Evolutionary conservation across 2,888 invertebrate genomes (phyloP), one percentile per base, ranked within the genome.

Genomic region (Hesperia comma): DNA sequence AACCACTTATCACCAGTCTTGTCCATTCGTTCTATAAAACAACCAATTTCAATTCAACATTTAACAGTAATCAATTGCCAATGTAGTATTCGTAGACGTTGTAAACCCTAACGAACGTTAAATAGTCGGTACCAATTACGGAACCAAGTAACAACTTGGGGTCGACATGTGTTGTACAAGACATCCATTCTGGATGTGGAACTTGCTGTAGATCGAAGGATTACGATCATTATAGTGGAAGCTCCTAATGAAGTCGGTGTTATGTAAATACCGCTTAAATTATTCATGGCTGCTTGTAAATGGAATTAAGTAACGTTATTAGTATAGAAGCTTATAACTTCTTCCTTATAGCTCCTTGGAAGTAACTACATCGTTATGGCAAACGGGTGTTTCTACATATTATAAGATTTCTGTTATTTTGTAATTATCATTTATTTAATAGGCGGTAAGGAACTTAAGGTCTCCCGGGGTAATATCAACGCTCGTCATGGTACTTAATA

Each of bases 261-360:
- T 63, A 63, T 63, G 56, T 49, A 63, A 63, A 63, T 63, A 63
- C 51, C 15, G 56, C 49, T 57, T 57, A 63, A 63, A 57, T 46
- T 63, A 63, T 63, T 63, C 57, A 63, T 57, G 49, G 63, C 49
- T 37, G 37, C 57, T 62, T 63, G 63, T 51, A 57, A 57, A 63
- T 63, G 63, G 57, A 57, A 57, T 63, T 57, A 51, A 57, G 49
- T 21, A 57, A 63, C 63, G 63, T 40, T 56, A 57, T 57, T 40
- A 56, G 56, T 63, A 56, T 63, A 63, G 26, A 57, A 46, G 33
- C n/a, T 56, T 63, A 37, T 56, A 26, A 5, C 26, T 26, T 4
- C 26, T 5, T 26, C 15, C n/a, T n/a, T n/a, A n/a, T n/a, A n/a
- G n/a, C 55, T 43, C 32, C 14, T 12, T 49, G 21, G 21, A 57